Evolutionary conservation across 2,888 invertebrate genomes (phyloP), one percentile per base, ranked within the genome.

Genomic region (Caenorhabditis becei): DNA sequence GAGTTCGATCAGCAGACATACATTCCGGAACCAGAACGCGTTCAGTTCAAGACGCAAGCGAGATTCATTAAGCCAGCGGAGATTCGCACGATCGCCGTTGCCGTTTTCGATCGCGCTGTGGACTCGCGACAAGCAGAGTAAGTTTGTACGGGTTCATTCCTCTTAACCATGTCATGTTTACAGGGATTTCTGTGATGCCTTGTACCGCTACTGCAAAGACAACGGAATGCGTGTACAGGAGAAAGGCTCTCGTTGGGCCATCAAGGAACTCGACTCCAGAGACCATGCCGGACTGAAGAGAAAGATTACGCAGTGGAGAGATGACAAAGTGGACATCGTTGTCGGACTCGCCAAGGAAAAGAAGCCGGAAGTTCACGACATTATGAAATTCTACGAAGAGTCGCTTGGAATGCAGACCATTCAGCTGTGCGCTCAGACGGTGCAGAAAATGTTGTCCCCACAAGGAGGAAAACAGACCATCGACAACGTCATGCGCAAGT

Each of bases 401-500:
- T 35, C 24, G 16, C 16, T 47, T 20, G 77, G 80, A n/a, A 65
- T 80, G 28, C 74, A 74, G n/a, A 84, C 83, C 0, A 56, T 78
- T 4, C 82, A 82, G 26, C 2, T 84, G 0, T 72, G 62, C 14
- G 10, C 20, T 11, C 24, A 61, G 8, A 80, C 79, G 0, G 66
- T 61, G 1, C 20, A 56, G 16, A 80, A 80, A 53, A 61, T 71
- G 59, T 16, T 69, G 56, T 37, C 20, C 16, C n/a, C 32, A 0
- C 59, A 69, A 28, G 51, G 66, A 35, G 65, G 75, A 53, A 41
- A 58, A 18, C 66, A 80, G 53, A 84, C 84, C 0, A 70, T 66
- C n/a, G 79, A 83, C 11, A 84, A 84, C 35, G 79, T 84, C 10
- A 63, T 84, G 63, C 37, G 71, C 11, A 85, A 85, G 72, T 74